phyloP scores from a whole-genome alignment of 1,140 invertebrate species.

The Sinella curviseta region DNA sequence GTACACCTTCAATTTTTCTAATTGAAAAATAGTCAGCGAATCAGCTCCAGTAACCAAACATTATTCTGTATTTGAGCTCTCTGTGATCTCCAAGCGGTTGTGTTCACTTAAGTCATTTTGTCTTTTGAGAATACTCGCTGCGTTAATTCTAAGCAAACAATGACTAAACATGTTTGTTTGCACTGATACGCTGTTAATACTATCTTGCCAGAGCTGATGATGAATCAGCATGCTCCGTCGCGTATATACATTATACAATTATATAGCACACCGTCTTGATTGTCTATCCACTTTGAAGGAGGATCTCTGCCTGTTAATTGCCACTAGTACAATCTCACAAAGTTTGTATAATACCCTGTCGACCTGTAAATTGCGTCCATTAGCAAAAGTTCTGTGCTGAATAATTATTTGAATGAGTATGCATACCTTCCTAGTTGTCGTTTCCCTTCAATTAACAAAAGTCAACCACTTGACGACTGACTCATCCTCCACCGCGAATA shows the following conservation, averaged over 20 bases:
- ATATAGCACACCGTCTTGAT: neutral
- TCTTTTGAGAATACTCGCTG: too few species aligned
- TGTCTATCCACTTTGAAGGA: neutral
- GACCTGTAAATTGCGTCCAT: neutral
- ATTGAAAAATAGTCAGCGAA: too few species aligned
- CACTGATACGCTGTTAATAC: too few species aligned
- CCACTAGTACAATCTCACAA: neutral
- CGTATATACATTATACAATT: neutral
- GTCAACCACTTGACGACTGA: slow-evolving; percentile 8
- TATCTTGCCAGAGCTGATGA: too few species aligned
- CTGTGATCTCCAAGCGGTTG: too few species aligned
- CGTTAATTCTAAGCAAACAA: too few species aligned
- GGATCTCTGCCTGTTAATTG: slow-evolving; percentile 19
- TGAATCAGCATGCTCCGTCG: too few species aligned
- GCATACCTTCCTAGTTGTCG: neutral
- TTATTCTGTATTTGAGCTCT: too few species aligned
- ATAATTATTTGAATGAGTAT: neutral
- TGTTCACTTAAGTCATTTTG: too few species aligned
- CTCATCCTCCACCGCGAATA: neutral
- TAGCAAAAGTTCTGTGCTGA: neutral
- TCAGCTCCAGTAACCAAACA: too few species aligned
- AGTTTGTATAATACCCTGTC: neutral
- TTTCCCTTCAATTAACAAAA: slow-evolving; percentile 14
- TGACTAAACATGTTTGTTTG: too few species aligned
- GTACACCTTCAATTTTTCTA: too few species aligned